Evolutionary conservation across 2,888 invertebrate species (phyloP).

Genomic region (Lasioglossum morio): DNA sequence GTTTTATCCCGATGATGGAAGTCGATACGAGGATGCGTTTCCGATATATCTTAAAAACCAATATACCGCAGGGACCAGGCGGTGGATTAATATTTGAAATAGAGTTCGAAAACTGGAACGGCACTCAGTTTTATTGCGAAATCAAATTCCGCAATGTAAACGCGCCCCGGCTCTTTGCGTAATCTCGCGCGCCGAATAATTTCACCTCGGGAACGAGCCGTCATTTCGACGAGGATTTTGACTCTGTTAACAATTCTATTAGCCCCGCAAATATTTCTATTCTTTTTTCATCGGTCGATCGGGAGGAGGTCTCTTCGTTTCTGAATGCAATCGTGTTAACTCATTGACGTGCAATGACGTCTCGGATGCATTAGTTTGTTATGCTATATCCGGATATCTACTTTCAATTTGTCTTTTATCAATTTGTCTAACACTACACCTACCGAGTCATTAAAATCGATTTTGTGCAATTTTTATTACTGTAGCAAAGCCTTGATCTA

Average conservation of each 20-base stretch:
- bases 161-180: background rate
- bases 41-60: constrained; percentile 21
- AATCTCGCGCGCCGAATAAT: constrained; percentile 14
- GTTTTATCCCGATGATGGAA: constrained; percentile 2
- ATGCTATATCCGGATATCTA: no score
- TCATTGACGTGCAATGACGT: no score
- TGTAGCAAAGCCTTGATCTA: no score
- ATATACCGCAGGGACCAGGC: background rate
- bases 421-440: no score
- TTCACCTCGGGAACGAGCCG: background rate
- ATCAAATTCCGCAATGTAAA: constrained; percentile 23
- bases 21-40: constrained; percentile 9
- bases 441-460: no score
- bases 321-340: no score
- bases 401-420: no score
- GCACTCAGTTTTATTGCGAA: constrained; percentile 29
- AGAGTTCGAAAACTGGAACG: constrained; percentile 19
- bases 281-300: no score
- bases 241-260: background rate
- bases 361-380: no score
- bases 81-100: constrained; percentile 13
- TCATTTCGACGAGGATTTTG: background rate
- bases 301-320: no score
- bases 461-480: no score
- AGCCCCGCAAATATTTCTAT: background rate